Conservation (phyloP, 1,140 invertebrate species). For the Drosophila athabasca region DNA sequence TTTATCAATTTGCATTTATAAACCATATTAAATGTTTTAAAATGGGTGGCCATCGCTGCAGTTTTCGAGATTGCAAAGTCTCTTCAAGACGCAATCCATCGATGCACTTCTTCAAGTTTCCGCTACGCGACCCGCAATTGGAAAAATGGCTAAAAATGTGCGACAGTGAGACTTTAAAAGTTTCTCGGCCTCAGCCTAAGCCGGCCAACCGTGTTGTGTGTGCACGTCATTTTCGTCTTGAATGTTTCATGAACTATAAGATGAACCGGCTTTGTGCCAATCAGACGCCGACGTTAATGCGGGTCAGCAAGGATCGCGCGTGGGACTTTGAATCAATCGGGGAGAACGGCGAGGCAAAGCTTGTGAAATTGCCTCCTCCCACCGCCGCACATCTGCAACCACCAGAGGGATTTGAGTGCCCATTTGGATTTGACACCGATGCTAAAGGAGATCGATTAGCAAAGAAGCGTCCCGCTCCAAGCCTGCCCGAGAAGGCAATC, state of each 20-base stretch:
- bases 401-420: conserved; percentile 51
- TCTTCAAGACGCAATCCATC: conserved; percentile 78
- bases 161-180: conserved; percentile 72
- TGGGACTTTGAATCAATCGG: conserved; percentile 53
- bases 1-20: too few species aligned
- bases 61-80: conserved; percentile 83
- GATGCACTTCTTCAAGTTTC: conserved; percentile 85
- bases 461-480: not conserved
- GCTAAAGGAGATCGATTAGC: not conserved
- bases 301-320: conserved; percentile 43
- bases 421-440: conserved; percentile 48
- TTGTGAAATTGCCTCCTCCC: conserved; percentile 44
- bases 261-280: conserved; percentile 60
- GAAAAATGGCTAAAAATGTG: conserved; percentile 82
- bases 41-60: conserved; percentile 85
- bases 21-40: not conserved
- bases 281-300: conserved; percentile 59
- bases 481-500: not conserved
- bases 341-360: conserved; percentile 47
- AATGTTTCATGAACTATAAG: conserved; percentile 84
- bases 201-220: conserved; percentile 84
- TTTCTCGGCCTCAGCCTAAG: conserved; percentile 64
- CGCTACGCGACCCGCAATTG: conserved; percentile 83
- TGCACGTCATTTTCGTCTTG: conserved; percentile 84
- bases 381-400: conserved; percentile 54